Percentiles rank a stretch among this genome's conserved stretches.
Evolutionary conservation across 37 sponge, comb jelly and placozoan genomes (phyloP).

Genomic region (Hexactinellida sp.): DNA sequence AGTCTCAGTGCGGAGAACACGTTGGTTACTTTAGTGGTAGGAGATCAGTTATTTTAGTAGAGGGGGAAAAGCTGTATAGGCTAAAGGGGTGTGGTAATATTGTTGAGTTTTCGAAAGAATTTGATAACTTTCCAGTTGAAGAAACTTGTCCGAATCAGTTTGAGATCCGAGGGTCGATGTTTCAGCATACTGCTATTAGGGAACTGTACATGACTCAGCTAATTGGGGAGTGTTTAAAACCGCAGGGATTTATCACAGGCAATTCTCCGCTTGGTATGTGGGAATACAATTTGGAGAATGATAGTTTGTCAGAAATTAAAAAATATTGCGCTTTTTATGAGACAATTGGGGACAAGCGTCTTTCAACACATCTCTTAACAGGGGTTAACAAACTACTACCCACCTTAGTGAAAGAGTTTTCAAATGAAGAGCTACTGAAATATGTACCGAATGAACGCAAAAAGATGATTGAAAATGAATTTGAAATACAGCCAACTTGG

Average conservation of each 20-base stretch:
- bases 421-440: not conserved
- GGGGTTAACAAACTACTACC: conserved; percentile 30
- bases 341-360: conserved; percentile 39
- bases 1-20: not conserved
- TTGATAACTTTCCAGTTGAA: not conserved
- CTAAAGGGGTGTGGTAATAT: conserved; percentile 49
- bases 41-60: conserved; percentile 27
- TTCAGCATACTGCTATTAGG: conserved; percentile 26
- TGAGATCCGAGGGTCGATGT: conserved; percentile 26
- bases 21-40: conserved; percentile 25
- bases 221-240: conserved; percentile 9
- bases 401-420: not conserved
- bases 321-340: conserved; percentile 36
- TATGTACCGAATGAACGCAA: not conserved
- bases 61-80: conserved; percentile 14
- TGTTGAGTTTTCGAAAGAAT: not conserved
- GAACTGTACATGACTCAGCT: conserved; percentile 29
- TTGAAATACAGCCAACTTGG: conserved; percentile 25
- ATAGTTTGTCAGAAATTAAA: conserved; percentile 12
- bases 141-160: conserved; percentile 6
- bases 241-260: conserved; percentile 18
- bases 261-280: conserved; percentile 31
- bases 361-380: conserved; percentile 24
- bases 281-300: conserved; percentile 21
- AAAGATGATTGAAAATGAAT: not conserved